Evolutionary conservation across 2,797 vertebrate genomes (phyloP).

Genomic region (Threskiornis aethiopicus): DNA sequence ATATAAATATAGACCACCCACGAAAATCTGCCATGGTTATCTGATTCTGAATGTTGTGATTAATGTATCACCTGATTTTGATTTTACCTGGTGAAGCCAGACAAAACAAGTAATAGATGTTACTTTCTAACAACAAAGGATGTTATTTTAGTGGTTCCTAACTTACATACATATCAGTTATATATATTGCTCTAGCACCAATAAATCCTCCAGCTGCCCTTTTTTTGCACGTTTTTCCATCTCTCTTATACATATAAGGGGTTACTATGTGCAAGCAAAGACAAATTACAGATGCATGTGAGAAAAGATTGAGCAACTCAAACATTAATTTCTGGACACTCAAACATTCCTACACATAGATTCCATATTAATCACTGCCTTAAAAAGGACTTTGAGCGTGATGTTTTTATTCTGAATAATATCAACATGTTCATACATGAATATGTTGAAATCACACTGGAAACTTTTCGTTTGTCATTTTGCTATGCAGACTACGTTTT

Average conservation of each 20-base stretch:
- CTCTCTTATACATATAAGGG: neutral
- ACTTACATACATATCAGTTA: neutral
- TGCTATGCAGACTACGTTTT: neutral
- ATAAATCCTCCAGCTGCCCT: neutral
- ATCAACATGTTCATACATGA: neutral
- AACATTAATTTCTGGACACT: neutral
- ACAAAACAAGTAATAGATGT: neutral
- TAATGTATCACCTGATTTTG: neutral
- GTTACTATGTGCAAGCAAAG: neutral
- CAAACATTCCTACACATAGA: neutral
- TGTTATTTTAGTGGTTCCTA: neutral
- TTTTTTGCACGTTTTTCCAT: neutral
- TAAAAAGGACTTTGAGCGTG: neutral
- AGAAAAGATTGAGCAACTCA: neutral
- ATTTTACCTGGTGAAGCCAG: neutral
- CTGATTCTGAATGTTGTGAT: neutral
- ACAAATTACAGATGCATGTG: neutral
- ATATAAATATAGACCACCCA: constrained; percentile 29
- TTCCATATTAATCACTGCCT: neutral
- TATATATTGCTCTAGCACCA: neutral
- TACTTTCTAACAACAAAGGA: neutral
- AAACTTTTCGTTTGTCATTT: neutral
- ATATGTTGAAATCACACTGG: neutral
- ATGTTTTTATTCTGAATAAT: neutral
- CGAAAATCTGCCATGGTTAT: neutral